Evolutionary conservation across 2,888 invertebrate genomes (phyloP), one percentile per base, ranked within the genome.

Genomic region (Timema podura): DNA sequence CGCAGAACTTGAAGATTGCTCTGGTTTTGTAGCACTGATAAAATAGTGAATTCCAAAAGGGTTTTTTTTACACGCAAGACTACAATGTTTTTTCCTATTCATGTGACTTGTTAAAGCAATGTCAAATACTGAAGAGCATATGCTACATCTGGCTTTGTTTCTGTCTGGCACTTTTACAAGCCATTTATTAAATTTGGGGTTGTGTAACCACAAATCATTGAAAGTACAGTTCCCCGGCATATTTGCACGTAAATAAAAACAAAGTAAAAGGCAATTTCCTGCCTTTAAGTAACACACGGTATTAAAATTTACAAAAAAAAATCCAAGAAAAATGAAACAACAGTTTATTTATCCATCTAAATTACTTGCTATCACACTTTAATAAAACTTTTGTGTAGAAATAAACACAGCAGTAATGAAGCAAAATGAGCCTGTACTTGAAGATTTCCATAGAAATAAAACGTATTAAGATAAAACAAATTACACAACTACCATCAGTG

Each of bases 161-260:
- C 44, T 59, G 6, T 59, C 11, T 59, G 5, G 30, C 7, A 16
- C 59, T 59, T 59, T 59, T 59, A 16, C 59, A 15, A 59, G 59
- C 5, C 59, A 59, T 44, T 59, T 59, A 59, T 59, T 59, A 59
- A 59, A 59, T 7, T 5, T 16, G 59, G 59, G 10, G 59, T 54
- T 68, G 48, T 59, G 11, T n/a, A 48, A 11, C 15, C 46, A 64
- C 51, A 54, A 68, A 47, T 45, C 15, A 66, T 66, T 68, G 6
- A 65, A 64, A 15, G 16, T 13, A 7, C 48, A 54, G 46, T 49
- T 48, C 11, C 15, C 48, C 5, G n/a, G 48, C 44, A 64, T 48
- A 48, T 13, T 48, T 68, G 48, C 11, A 46, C 49, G 59, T 66
- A 61, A 59, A 16, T 64, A 73, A 70, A 68, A 46, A 47, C 45